A percentile compares a stretch with the other conserved stretches of the same genome.
Conservation (phyloP, 2,797 vertebrate species). For the Enteromius trimaculatus region DNA sequence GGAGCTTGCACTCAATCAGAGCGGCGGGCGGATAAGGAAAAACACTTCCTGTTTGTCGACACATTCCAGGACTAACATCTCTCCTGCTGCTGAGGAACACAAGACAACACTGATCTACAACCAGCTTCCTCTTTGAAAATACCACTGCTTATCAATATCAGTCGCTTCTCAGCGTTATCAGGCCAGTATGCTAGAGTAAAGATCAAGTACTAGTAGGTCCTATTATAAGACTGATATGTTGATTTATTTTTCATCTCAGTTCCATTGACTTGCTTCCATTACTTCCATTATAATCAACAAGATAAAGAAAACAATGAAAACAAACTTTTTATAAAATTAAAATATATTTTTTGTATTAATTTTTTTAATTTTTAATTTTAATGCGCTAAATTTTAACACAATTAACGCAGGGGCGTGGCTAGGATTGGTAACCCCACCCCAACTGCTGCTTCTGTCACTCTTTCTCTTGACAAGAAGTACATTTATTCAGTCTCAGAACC, state of each 20-base stretch:
- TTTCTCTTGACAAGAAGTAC: no score
- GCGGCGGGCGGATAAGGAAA: constrained; percentile 43
- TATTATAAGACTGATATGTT: neutral
- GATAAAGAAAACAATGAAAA: neutral
- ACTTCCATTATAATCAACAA: neutral
- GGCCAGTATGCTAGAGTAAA: neutral
- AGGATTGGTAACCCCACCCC: no score
- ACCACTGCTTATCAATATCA: neutral
- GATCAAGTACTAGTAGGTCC: neutral
- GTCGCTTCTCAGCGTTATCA: neutral
- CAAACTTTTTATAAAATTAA: neutral
- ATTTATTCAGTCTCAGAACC: no score
- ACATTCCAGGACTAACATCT: constrained; percentile 49
- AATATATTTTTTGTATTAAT: neutral
- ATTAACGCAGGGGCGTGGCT: no score
- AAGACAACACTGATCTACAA: constrained; percentile 11
- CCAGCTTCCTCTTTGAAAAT: neutral
- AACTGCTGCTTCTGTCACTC: no score
- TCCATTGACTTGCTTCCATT: neutral
- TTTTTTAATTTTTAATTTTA: no score
- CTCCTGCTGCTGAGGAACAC: neutral
- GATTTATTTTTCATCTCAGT: neutral
- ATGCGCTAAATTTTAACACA: no score
- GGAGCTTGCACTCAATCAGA: constrained; percentile 41
- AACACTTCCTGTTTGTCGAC: constrained; percentile 59